Conservation (phyloP, 2,888 invertebrate genomes). For the Byasa hedistus region DNA sequence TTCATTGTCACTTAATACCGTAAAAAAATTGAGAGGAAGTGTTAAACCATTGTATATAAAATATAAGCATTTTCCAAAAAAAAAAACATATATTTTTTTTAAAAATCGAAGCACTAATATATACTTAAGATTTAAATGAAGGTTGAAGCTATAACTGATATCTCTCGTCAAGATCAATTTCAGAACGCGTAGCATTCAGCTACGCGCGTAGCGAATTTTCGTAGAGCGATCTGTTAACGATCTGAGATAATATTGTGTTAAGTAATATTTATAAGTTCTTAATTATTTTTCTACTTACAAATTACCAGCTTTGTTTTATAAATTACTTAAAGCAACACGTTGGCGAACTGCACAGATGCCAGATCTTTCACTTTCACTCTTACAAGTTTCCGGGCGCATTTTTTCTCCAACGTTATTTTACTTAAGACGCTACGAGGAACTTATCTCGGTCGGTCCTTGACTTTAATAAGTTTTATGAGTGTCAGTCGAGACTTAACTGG, state of each 20-base stretch:
- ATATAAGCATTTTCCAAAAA: too few species aligned
- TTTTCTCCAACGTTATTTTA: slow-evolving; percentile 77
- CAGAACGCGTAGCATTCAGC: slow-evolving; percentile 17
- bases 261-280: not conserved
- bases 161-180: not conserved
- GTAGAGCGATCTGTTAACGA: slow-evolving; percentile 8
- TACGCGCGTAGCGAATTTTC: slow-evolving; percentile 31
- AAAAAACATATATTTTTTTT: too few species aligned
- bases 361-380: slow-evolving; percentile 71
- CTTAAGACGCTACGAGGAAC: slow-evolving; percentile 75
- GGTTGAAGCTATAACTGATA: not conserved
- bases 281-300: not conserved
- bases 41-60: too few species aligned
- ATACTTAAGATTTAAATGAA: not conserved
- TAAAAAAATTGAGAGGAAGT: too few species aligned
- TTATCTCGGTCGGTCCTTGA: slow-evolving; percentile 79
- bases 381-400: slow-evolving; percentile 66
- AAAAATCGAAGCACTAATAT: too few species aligned
- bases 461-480: slow-evolving; percentile 80
- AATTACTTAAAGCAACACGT: slow-evolving; percentile 64
- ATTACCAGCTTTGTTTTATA: slow-evolving; percentile 22
- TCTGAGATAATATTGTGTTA: not conserved
- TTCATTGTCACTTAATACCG: too few species aligned
- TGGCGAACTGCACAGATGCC: slow-evolving; percentile 43
- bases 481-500: slow-evolving; percentile 77